Evolutionary conservation across 2,888 invertebrate genomes (phyloP).

Genomic region (Nipponacmea schrenckii): DNA sequence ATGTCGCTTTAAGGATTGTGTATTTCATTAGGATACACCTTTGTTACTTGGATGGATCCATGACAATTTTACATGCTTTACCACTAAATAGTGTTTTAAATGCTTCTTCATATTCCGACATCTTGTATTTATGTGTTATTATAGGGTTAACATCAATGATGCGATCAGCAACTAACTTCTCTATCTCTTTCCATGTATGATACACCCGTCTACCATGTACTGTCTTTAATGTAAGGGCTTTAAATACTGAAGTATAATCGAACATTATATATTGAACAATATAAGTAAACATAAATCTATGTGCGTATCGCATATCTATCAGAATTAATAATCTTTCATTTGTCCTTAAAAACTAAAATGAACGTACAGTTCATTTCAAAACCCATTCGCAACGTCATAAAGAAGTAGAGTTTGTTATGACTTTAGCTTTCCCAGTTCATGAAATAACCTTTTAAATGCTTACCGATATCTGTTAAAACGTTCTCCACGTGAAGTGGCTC

Average conservation of each 20-base stretch:
- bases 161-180: conserved; percentile 51
- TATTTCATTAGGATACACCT: too few relatives aligned
- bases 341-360: not conserved
- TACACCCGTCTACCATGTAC: conserved; percentile 60
- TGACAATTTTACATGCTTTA: conserved; percentile 57
- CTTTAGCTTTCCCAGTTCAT: not conserved
- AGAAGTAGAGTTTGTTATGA: not conserved
- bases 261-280: not conserved
- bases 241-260: conserved; percentile 51
- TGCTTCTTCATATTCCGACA: conserved; percentile 60
- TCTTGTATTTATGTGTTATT: conserved; percentile 55
- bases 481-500: conserved; percentile 59
- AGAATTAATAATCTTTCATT: not conserved
- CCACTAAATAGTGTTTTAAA: conserved; percentile 56
- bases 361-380: too few relatives aligned
- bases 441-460: conserved; percentile 11
- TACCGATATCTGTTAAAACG: conserved; percentile 56
- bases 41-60: conserved; percentile 44
- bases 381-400: too few relatives aligned
- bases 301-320: too few relatives aligned
- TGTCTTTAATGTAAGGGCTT: conserved; percentile 54
- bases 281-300: not conserved
- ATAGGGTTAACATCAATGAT: conserved; percentile 52
- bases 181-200: conserved; percentile 59
- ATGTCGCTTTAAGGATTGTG: too few relatives aligned